These are phyloP conservation scores for Caenorhabditis macrosperma DNA, from an alignment of 2,888 invertebrate species.

Conservation along the genomic window DNA sequence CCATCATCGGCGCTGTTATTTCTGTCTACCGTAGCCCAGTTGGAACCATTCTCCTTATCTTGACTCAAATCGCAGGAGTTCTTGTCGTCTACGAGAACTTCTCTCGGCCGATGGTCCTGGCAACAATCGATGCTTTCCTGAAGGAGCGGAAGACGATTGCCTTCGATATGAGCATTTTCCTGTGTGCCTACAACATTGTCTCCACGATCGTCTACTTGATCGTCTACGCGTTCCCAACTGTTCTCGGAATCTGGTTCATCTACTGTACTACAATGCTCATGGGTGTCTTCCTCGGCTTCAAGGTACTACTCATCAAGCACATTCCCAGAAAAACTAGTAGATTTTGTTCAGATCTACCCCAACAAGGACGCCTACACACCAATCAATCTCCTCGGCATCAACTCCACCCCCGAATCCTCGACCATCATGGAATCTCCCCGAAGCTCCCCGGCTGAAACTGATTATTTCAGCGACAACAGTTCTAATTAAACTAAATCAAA, in stretches of 20 bases:
- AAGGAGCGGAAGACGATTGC: neutral
- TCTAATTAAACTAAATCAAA: too few relatives aligned
- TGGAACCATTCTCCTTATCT: neutral
- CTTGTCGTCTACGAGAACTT: neutral
- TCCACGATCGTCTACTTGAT: neutral
- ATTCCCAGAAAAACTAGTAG: neutral
- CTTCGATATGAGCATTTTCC: neutral
- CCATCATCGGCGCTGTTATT: neutral
- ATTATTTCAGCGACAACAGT: constrained; percentile 12
- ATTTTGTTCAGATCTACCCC: too few relatives aligned
- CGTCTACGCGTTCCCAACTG: neutral
- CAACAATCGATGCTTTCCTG: neutral
- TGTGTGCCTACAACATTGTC: neutral
- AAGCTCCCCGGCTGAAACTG: constrained; percentile 6
- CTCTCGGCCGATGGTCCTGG: neutral
- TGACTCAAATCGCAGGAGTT: neutral
- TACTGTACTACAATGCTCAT: constrained; percentile 8
- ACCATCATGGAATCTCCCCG: neutral
- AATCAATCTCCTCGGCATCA: neutral
- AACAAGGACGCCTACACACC: too few relatives aligned
- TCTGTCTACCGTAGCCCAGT: constrained; percentile 1
- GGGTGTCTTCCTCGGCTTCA: neutral
- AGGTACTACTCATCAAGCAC: neutral
- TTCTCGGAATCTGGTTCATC: constrained; percentile 5
- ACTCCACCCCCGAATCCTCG: neutral